Conservation (phyloP, 1,140 invertebrate species). For the Lasaia peninsularis region DNA sequence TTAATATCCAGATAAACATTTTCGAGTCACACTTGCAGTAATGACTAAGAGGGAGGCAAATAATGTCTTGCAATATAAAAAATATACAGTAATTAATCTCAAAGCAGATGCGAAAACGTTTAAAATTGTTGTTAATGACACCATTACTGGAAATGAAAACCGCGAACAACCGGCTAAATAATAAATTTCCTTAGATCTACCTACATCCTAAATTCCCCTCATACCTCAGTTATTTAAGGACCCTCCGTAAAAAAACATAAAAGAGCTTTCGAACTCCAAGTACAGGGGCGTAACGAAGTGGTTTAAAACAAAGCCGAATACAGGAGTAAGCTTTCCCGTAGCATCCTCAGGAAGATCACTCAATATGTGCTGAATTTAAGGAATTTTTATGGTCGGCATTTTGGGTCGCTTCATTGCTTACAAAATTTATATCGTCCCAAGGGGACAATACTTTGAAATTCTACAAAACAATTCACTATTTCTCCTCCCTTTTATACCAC, state of each 20-base stretch:
- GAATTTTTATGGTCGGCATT: constrained; percentile 61
- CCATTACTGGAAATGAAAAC: constrained; percentile 56
- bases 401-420: constrained; percentile 53
- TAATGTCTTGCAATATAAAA: background rate
- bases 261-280: constrained; percentile 53
- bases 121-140: constrained; percentile 46
- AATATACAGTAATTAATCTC: constrained; percentile 14
- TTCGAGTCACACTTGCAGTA: background rate
- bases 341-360: constrained; percentile 60
- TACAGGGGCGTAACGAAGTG: constrained; percentile 68
- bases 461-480: constrained; percentile 41
- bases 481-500: constrained; percentile 24
- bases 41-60: background rate
- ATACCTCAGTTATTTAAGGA: constrained; percentile 63
- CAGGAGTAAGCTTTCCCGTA: constrained; percentile 49
- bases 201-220: constrained; percentile 39
- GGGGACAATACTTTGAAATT: constrained; percentile 52
- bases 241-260: constrained; percentile 57
- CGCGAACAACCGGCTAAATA: constrained; percentile 40
- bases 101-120: constrained; percentile 48
- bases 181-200: constrained; percentile 60
- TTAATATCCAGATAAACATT: background rate
- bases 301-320: constrained; percentile 75
- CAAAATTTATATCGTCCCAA: constrained; percentile 54
- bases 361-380: constrained; percentile 69